Conservation (phyloP, 2,888 invertebrate species). For the Caenorhabditis sp. region DNA sequence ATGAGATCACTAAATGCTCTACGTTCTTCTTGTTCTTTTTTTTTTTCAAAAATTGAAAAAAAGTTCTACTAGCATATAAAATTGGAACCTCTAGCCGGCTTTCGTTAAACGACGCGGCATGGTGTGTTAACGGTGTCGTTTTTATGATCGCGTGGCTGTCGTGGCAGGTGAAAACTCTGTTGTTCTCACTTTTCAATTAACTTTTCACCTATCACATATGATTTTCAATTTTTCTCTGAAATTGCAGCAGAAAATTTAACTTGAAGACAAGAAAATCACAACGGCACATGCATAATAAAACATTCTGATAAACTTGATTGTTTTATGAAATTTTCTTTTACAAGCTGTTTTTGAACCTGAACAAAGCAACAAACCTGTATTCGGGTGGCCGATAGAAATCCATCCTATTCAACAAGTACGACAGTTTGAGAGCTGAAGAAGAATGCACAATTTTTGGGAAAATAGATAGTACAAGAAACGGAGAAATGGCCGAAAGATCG, state of each 20-base stretch:
- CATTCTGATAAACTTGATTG: too few relatives aligned
- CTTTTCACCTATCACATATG: neutral
- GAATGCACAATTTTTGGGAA: conserved; percentile 19
- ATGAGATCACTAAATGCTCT: too few relatives aligned
- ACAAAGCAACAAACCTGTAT: conserved; percentile 64
- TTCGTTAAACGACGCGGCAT: too few relatives aligned
- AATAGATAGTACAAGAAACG: conserved; percentile 22
- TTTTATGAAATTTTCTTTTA: too few relatives aligned
- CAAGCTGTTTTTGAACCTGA: too few relatives aligned
- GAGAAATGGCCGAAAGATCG: neutral
- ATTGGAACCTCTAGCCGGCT: too few relatives aligned
- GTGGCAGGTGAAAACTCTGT: neutral
- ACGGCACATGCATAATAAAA: neutral
- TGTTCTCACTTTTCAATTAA: neutral
- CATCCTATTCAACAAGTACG: conserved; percentile 61
- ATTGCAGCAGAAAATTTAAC: too few relatives aligned
- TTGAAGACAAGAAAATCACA: too few relatives aligned
- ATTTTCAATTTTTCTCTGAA: neutral
- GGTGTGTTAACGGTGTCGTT: neutral
- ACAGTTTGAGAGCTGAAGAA: conserved; percentile 59
- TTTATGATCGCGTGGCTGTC: neutral
- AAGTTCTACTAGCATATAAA: too few relatives aligned
- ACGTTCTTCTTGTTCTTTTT: too few relatives aligned
- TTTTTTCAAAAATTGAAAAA: too few relatives aligned
- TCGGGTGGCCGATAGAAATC: conserved; percentile 65